phyloP scores from a whole-genome alignment of 2,888 invertebrate genomes.

The Choreutis nemorana region DNA sequence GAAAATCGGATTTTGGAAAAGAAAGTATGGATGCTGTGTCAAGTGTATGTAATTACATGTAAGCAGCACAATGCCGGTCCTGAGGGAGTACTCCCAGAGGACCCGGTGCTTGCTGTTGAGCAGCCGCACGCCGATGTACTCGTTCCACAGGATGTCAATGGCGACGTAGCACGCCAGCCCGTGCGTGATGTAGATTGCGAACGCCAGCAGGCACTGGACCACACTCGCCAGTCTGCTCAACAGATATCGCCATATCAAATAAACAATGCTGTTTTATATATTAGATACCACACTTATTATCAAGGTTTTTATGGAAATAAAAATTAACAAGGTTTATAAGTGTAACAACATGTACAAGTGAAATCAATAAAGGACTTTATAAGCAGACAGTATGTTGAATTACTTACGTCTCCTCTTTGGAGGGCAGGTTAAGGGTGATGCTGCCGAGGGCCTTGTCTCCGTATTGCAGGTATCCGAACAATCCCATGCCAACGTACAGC shows the following conservation, averaged over 20 bases:
- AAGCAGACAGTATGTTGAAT: too few species aligned
- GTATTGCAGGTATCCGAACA: conserved; percentile 90
- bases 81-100: conserved; percentile 79
- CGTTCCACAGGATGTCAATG: conserved; percentile 91
- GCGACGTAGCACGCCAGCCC: conserved; percentile 96
- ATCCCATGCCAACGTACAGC: conserved; percentile 88
- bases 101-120: conserved; percentile 67
- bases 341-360: background rate
- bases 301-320: background rate
- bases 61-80: conserved; percentile 78
- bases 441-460: conserved; percentile 77
- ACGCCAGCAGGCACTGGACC: conserved; percentile 76
- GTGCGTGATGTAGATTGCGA: conserved; percentile 91
- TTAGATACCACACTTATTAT: background rate
- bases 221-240: conserved; percentile 72
- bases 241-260: too few species aligned
- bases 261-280: too few species aligned
- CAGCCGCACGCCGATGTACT: conserved; percentile 67
- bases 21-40: too few species aligned
- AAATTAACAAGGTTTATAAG: background rate
- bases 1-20: too few species aligned
- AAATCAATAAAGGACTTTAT: too few species aligned
- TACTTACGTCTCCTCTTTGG: conserved; percentile 68
- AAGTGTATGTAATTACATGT: conserved; percentile 88
- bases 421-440: conserved; percentile 86